Evolutionary conservation across 2,888 invertebrate genomes (phyloP).

Genomic region (Trilocha varians): DNA sequence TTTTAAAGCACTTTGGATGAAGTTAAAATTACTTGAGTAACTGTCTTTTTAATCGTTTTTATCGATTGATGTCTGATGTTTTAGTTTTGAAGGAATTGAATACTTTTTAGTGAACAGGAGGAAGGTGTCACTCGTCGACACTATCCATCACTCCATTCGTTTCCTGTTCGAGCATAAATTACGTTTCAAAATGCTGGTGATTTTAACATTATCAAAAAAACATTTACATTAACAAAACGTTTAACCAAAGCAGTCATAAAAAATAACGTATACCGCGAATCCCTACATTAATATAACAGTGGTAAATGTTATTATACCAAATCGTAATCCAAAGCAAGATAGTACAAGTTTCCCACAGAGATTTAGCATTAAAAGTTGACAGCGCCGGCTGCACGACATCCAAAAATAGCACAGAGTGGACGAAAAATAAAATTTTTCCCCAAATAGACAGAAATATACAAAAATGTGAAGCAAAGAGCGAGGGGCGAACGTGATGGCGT

Average conservation of each 20-base stretch:
- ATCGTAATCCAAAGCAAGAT: not conserved
- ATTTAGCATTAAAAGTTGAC: conserved; percentile 56
- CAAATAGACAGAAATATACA: conserved; percentile 73
- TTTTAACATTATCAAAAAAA: conserved; percentile 22
- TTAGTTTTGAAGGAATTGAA: conserved; percentile 24
- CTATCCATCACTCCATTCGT: conserved; percentile 57
- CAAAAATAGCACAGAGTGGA: conserved; percentile 70
- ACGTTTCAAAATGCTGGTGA: conserved; percentile 35
- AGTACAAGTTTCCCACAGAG: conserved; percentile 67
- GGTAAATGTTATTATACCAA: not conserved
- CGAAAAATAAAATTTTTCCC: conserved; percentile 71
- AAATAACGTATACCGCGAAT: not conserved
- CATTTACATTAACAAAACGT: not conserved
- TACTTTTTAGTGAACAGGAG: conserved; percentile 58
- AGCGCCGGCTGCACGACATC: conserved; percentile 68
- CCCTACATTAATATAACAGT: not conserved
- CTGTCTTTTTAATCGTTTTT: conserved; percentile 3
- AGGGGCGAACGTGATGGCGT: conserved; percentile 69
- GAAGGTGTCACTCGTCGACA: conserved; percentile 62
- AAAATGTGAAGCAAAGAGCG: conserved; percentile 67
- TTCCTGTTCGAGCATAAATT: conserved; percentile 57
- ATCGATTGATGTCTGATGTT: conserved; percentile 7
- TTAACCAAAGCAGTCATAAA: not conserved
- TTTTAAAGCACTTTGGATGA: too few species aligned
- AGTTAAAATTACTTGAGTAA: not conserved